Percentiles rank a stretch among this genome's conserved stretches.
Conservation (phyloP, 2,113 vertebrate genomes). For the Gavia stellata region DNA sequence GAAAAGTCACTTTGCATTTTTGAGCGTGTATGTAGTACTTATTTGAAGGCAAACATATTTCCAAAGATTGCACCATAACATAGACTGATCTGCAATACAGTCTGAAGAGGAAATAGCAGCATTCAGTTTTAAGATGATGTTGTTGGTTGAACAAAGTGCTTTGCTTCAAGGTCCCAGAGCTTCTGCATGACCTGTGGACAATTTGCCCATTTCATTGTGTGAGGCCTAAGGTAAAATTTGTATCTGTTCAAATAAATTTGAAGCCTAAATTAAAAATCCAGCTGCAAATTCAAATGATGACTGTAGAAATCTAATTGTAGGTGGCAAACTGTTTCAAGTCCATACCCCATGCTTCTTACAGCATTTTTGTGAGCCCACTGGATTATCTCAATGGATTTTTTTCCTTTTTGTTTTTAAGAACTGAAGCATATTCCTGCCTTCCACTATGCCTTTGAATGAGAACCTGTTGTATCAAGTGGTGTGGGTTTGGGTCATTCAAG, state of each 20-base stretch:
- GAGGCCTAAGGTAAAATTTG: background rate
- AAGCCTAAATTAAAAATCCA: background rate
- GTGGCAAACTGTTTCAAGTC: background rate
- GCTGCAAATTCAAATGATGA: background rate
- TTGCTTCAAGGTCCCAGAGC: background rate
- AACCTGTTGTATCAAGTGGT: background rate
- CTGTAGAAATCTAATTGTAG: background rate
- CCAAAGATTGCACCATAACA: background rate
- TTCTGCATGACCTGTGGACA: background rate
- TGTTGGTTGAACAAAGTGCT: background rate
- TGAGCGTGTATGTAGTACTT: background rate
- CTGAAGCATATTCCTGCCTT: background rate
- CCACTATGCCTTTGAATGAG: background rate
- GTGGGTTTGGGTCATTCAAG: background rate
- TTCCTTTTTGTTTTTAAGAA: background rate
- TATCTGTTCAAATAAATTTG: background rate
- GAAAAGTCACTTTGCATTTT: background rate
- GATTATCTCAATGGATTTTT: background rate
- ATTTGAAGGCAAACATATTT: background rate
- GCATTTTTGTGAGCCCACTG: background rate
- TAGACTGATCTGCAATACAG: accelerated
- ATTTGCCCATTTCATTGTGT: background rate
- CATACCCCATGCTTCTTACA: background rate
- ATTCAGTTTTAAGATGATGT: background rate
- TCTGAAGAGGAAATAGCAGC: background rate